A percentile compares a stretch with the other conserved stretches of the same genome.
phyloP scores from a whole-genome alignment of 2,888 invertebrate species.

The Acleris laterana region DNA sequence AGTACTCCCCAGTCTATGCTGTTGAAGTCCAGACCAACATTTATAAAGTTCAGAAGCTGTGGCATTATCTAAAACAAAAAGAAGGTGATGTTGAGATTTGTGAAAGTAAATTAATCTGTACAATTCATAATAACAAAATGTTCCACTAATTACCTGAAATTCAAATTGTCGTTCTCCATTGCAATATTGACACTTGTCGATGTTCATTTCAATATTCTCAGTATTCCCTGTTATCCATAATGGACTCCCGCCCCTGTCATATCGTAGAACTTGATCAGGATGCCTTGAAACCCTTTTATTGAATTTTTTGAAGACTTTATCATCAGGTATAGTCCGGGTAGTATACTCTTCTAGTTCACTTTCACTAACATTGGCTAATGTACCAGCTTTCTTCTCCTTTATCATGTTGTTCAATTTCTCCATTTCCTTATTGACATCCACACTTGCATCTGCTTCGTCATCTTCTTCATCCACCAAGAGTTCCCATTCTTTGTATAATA shows the following conservation, averaged over 20 bases:
- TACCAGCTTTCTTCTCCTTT: conserved; percentile 85
- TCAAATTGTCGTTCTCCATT: conserved; percentile 92
- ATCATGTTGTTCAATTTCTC: conserved; percentile 77
- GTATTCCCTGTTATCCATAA: conserved; percentile 91
- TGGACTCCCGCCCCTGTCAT: conserved; percentile 90
- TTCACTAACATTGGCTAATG: conserved; percentile 86
- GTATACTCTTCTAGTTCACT: conserved; percentile 89
- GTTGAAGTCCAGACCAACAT: conserved; percentile 84
- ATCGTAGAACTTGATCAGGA: conserved; percentile 93
- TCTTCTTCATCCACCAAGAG: conserved; percentile 81
- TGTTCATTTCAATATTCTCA: conserved; percentile 64
- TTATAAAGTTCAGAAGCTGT: conserved; percentile 89
- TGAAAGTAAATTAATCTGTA: not conserved
- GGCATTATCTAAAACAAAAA: conserved; percentile 88
- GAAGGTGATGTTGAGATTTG: not conserved
- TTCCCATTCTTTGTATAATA: conserved; percentile 87
- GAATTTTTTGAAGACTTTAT: conserved; percentile 92
- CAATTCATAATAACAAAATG: not conserved
- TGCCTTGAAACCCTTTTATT: conserved; percentile 87
- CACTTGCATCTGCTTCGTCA: conserved; percentile 68
- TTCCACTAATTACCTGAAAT: conserved; percentile 87
- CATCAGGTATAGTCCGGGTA: conserved; percentile 80
- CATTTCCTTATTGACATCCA: conserved; percentile 79
- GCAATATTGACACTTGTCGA: conserved; percentile 92
- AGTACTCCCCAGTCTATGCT: conserved; percentile 96